These are phyloP conservation scores for Emydura subglobosa DNA, from an alignment of 2,113 vertebrate species.

Conservation along the genomic window DNA sequence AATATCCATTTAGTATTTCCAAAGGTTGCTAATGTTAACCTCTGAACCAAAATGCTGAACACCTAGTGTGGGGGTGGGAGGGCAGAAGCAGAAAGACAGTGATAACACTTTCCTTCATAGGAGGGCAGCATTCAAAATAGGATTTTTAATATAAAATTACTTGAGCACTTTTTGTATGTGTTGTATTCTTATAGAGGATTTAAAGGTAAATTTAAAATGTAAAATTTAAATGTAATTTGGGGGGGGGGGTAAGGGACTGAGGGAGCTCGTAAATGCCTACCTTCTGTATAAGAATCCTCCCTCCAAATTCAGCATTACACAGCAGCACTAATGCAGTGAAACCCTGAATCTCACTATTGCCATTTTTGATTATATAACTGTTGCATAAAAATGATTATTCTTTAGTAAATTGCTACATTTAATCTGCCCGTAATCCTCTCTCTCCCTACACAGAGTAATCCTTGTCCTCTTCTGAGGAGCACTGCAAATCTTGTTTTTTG, in stretches of 20 bases:
- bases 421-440: constrained; percentile 52
- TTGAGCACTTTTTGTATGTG: rapidly evolving
- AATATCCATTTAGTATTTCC: too few relatives aligned
- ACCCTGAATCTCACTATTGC: background rate
- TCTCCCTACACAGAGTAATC: constrained; percentile 36
- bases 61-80: too few relatives aligned
- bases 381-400: background rate
- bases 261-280: background rate
- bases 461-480: background rate
- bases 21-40: background rate
- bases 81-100: too few relatives aligned
- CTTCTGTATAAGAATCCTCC: background rate
- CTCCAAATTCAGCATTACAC: rapidly evolving
- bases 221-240: background rate
- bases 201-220: too few relatives aligned
- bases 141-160: rapidly evolving
- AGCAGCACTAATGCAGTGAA: rapidly evolving
- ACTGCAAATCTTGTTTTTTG: background rate
- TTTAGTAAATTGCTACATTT: constrained; percentile 43
- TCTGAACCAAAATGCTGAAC: too few relatives aligned
- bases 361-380: constrained; percentile 11
- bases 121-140: background rate
- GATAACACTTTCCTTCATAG: too few relatives aligned
- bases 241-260: background rate
- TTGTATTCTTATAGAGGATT: background rate